phyloP scores from a whole-genome alignment of 1,140 invertebrate genomes.

The Halictus rubicundus region DNA sequence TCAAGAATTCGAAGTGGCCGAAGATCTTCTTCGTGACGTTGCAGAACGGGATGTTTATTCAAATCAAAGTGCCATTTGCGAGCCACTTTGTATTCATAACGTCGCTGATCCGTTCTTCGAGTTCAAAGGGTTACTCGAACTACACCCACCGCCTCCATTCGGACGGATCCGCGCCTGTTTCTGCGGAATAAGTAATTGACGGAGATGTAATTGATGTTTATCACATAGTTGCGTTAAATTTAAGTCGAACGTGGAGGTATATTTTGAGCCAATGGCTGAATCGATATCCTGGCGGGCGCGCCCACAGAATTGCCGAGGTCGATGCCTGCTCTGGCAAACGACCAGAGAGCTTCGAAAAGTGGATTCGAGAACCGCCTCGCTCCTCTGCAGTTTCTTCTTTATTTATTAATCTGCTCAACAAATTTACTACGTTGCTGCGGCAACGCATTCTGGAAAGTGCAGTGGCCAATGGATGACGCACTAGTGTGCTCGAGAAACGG shows the following conservation, averaged over 20 bases:
- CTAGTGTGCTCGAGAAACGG: too few species aligned
- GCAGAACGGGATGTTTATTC: constrained; percentile 19
- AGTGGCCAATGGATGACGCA: too few species aligned
- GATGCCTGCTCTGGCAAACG: constrained; percentile 31
- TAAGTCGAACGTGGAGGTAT: not conserved
- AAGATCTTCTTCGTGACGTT: not conserved
- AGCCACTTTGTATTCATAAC: not conserved
- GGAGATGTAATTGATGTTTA: not conserved
- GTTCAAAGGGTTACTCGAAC: not conserved
- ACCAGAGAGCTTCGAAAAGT: constrained; percentile 26
- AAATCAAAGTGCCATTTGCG: not conserved
- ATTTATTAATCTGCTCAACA: not conserved
- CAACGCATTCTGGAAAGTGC: too few species aligned
- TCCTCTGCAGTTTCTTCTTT: not conserved
- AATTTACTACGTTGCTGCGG: not conserved
- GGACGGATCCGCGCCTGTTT: not conserved
- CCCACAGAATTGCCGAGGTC: constrained; percentile 36
- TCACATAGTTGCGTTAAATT: not conserved
- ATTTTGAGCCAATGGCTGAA: constrained; percentile 9
- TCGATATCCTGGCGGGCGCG: constrained; percentile 23
- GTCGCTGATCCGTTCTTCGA: not conserved
- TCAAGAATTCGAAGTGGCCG: not conserved
- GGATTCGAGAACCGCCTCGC: not conserved
- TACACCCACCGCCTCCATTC: not conserved
- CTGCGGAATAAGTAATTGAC: not conserved